Evolutionary conservation across 2,797 vertebrate genomes (phyloP).

Genomic region (Amniataba percoides): DNA sequence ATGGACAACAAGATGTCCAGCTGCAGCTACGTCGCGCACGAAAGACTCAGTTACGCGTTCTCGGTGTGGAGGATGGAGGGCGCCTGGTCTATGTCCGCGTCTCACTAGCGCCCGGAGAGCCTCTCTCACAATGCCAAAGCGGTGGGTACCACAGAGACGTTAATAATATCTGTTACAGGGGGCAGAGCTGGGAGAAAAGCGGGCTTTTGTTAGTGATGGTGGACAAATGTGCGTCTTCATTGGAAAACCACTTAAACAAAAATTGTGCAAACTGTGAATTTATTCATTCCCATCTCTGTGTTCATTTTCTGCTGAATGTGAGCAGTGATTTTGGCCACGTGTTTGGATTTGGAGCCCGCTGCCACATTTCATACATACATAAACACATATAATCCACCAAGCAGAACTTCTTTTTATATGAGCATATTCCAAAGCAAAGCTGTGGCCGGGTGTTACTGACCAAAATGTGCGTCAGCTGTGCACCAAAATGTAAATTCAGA

Average conservation of each 20-base stretch:
- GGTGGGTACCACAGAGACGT: slow-evolving; percentile 77
- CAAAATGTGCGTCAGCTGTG: background rate
- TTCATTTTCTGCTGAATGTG: background rate
- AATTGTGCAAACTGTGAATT: too few species aligned
- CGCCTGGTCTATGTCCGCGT: slow-evolving; percentile 90
- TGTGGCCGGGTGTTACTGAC: background rate
- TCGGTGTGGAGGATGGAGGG: slow-evolving; percentile 92
- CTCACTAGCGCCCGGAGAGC: slow-evolving; percentile 80
- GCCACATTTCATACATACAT: background rate
- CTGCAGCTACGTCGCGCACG: slow-evolving; percentile 91
- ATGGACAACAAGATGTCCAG: slow-evolving; percentile 92
- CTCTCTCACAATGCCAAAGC: slow-evolving; percentile 77
- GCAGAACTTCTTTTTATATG: too few species aligned
- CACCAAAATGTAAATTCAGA: background rate
- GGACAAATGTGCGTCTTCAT: background rate
- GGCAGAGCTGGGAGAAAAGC: background rate
- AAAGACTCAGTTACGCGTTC: slow-evolving; percentile 90
- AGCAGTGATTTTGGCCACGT: slow-evolving; percentile 1
- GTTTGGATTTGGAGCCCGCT: slow-evolving; percentile 10
- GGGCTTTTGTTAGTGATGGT: background rate
- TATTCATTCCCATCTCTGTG: background rate
- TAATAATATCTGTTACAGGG: background rate
- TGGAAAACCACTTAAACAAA: background rate
- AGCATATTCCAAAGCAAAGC: background rate
- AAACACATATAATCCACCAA: too few species aligned